phyloP scores from a whole-genome alignment of 2,113 vertebrate species.

The Percina caprodes region DNA sequence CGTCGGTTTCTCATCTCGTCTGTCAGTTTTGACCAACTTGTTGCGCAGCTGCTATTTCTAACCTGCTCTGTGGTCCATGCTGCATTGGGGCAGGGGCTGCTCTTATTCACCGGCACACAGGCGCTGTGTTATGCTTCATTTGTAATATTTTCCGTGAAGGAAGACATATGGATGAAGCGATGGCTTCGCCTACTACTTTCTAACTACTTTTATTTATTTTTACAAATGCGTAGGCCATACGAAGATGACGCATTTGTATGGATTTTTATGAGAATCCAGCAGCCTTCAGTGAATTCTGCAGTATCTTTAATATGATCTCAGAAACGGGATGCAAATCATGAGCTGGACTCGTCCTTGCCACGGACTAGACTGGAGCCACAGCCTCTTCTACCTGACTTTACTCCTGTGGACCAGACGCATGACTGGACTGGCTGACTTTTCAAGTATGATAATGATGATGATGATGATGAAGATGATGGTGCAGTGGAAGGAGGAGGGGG shows the following conservation, averaged over 20 bases:
- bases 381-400: conserved; percentile 76
- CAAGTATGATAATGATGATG: conserved; percentile 76
- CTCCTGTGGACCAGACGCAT: conserved; percentile 81
- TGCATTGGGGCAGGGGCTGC: neutral
- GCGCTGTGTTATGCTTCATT: neutral
- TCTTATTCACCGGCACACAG: neutral
- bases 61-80: conserved; percentile 31
- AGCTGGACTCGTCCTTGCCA: conserved; percentile 65
- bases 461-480: neutral
- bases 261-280: conserved; percentile 7
- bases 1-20: conserved; percentile 12
- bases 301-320: conserved; percentile 71
- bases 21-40: conserved; percentile 70
- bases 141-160: neutral
- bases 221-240: neutral
- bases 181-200: neutral
- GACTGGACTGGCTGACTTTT: conserved; percentile 82
- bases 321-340: conserved; percentile 63
- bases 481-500: neutral
- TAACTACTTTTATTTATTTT: neutral
- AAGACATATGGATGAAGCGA: conserved; percentile 5
- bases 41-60: conserved; percentile 83
- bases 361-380: conserved; percentile 67
- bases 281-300: neutral
- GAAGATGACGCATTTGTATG: neutral